A percentile compares a stretch with the other conserved stretches of the same genome.
Evolutionary conservation across 2,113 vertebrate species (phyloP).

Genomic region (Leptobrachium leishanense): DNA sequence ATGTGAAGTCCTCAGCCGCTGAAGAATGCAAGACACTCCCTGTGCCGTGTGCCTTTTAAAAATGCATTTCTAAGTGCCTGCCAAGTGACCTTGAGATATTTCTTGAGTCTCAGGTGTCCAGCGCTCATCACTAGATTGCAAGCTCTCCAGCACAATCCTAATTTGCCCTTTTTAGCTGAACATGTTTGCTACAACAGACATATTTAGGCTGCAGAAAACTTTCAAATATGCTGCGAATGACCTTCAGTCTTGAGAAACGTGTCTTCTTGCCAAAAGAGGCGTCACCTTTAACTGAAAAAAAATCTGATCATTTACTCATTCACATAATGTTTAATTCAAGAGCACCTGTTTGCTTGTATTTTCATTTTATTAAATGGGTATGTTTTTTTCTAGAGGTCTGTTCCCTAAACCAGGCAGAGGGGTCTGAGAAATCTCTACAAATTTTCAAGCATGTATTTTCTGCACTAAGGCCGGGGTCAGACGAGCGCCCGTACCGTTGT

Average conservation of each 20-base stretch:
- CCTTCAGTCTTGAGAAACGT: constrained; percentile 1
- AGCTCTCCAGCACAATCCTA: neutral
- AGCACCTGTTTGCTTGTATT: too few species aligned
- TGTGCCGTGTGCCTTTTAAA: neutral
- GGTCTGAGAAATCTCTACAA: too few species aligned
- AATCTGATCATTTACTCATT: neutral
- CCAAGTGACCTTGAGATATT: neutral
- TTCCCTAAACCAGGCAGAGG: too few species aligned
- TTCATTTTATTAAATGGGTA: too few species aligned
- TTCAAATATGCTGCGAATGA: constrained; percentile 19
- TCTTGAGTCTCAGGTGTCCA: neutral
- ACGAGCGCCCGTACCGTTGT: too few species aligned
- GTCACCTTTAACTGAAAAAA: neutral
- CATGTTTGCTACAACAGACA: neutral
- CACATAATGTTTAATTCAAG: too few species aligned
- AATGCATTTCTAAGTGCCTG: neutral
- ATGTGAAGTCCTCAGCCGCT: neutral
- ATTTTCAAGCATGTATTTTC: too few species aligned
- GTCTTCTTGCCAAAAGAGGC: neutral
- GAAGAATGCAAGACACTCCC: neutral
- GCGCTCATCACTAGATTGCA: neutral
- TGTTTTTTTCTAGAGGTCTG: too few species aligned
- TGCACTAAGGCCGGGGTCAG: too few species aligned
- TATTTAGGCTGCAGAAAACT: neutral
- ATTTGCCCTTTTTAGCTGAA: neutral